Evolutionary conservation across 2,797 vertebrate genomes (phyloP).

Genomic region (Cuniculus paca): DNA sequence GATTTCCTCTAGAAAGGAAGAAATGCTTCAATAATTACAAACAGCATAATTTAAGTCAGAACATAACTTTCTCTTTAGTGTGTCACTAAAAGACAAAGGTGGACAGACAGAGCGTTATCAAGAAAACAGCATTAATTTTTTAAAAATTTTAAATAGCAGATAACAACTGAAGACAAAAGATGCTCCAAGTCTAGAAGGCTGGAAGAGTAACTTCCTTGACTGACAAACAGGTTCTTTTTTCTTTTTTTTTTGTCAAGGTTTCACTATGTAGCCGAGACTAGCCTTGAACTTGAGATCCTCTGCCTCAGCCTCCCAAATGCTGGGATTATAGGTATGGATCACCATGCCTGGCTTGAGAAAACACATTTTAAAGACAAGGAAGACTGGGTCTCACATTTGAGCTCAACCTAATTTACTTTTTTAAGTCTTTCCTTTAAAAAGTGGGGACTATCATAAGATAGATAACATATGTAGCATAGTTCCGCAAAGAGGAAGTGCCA

Average conservation of each 20-base stretch:
- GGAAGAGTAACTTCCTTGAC: conserved; percentile 36
- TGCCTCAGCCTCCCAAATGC: neutral
- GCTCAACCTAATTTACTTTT: neutral
- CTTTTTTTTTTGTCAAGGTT: neutral
- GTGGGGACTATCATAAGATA: neutral
- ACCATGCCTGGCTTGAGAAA: neutral
- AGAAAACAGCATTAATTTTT: conserved; percentile 25
- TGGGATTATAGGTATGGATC: neutral
- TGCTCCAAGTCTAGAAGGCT: neutral
- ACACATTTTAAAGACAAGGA: conserved; percentile 41
- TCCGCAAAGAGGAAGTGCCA: neutral
- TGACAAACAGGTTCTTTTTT: neutral
- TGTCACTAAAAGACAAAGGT: neutral
- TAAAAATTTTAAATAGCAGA: neutral
- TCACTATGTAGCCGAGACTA: neutral
- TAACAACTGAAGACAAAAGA: conserved; percentile 44
- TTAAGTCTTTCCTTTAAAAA: neutral
- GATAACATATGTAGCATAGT: neutral
- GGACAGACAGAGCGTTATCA: neutral
- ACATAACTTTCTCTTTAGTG: neutral
- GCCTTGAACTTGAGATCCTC: neutral
- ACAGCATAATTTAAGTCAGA: neutral
- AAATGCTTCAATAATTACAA: neutral
- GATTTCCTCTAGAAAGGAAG: neutral
- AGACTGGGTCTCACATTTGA: conserved; percentile 28